Conservation (phyloP, 1,140 invertebrate genomes). For the Papilio polyxenes region DNA sequence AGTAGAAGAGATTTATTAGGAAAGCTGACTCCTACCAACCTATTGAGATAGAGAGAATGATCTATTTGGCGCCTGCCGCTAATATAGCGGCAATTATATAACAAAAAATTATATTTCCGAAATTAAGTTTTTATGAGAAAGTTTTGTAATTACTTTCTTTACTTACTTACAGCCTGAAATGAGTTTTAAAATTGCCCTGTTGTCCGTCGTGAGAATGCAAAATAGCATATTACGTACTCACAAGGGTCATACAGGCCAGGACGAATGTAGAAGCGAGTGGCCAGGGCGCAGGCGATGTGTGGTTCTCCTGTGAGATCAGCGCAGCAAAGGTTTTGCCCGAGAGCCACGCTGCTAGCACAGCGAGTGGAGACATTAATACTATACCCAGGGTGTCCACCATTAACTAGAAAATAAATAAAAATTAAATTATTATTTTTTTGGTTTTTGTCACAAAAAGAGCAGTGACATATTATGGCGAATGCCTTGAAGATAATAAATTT, state of each 20-base stretch:
- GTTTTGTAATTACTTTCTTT: not conserved
- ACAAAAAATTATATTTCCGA: not conserved
- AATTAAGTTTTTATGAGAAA: not conserved
- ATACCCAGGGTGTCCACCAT: conserved; percentile 81
- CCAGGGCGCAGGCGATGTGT: conserved; percentile 62
- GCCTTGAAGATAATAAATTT: no score
- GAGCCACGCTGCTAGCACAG: conserved; percentile 81
- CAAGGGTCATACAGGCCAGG: conserved; percentile 73
- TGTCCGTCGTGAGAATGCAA: not conserved
- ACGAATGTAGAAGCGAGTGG: conserved; percentile 74
- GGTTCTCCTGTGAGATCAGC: conserved; percentile 66
- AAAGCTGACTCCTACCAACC: no score
- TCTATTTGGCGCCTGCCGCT: not conserved
- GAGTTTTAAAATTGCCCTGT: no score
- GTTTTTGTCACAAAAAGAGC: no score
- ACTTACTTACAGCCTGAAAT: no score
- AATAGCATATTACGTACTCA: conserved; percentile 49
- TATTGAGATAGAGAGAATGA: not conserved
- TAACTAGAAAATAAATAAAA: conserved; percentile 67
- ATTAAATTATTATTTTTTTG: no score
- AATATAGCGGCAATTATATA: not conserved
- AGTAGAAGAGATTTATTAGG: no score
- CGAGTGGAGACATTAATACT: conserved; percentile 81
- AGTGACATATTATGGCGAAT: no score
- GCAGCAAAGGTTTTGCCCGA: conserved; percentile 79